Conservation (phyloP, 2,113 vertebrate species). For the Cynoglossus semilaevis region DNA sequence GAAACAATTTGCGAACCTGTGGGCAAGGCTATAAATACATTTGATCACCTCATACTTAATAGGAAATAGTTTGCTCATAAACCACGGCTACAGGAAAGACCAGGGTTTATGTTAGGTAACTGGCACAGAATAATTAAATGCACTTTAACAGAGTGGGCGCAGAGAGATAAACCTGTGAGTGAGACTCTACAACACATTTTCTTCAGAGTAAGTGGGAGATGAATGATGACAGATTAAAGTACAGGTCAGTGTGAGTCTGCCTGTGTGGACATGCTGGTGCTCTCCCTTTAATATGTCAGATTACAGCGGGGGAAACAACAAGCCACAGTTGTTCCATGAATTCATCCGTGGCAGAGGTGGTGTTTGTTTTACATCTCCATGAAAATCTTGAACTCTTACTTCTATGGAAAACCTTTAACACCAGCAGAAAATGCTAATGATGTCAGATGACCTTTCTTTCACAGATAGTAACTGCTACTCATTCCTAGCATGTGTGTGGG, state of each 20-base stretch:
- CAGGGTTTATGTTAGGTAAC: slow-evolving; percentile 22
- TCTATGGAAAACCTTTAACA: slow-evolving; percentile 61
- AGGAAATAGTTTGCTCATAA: slow-evolving; percentile 31
- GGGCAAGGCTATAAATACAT: slow-evolving; percentile 36
- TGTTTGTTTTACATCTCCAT: slow-evolving; percentile 34
- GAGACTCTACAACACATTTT: slow-evolving; percentile 21
- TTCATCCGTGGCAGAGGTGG: slow-evolving; percentile 35
- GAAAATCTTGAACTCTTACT: slow-evolving; percentile 62
- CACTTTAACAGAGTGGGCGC: slow-evolving; percentile 10
- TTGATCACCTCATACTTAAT: slow-evolving; percentile 28
- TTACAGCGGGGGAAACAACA: slow-evolving; percentile 47
- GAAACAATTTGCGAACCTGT: slow-evolving; percentile 29
- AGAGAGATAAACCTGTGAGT: slow-evolving; percentile 10
- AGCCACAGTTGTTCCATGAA: slow-evolving; percentile 45
- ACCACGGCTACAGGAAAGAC: slow-evolving; percentile 27
- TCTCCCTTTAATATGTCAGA: slow-evolving; percentile 57
- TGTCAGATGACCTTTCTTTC: slow-evolving; percentile 59
- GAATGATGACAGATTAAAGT: slow-evolving; percentile 21
- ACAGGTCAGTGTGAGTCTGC: slow-evolving; percentile 7
- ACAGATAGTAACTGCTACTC: slow-evolving; percentile 49
- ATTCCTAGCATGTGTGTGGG: slow-evolving; percentile 17
- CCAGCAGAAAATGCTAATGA: slow-evolving; percentile 60
- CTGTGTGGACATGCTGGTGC: slow-evolving; percentile 24
- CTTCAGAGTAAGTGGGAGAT: slow-evolving; percentile 28
- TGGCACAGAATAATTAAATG: slow-evolving; percentile 15